Evolutionary conservation across 2,888 invertebrate genomes (phyloP).

Genomic region (Nipponacmea schrenckii): DNA sequence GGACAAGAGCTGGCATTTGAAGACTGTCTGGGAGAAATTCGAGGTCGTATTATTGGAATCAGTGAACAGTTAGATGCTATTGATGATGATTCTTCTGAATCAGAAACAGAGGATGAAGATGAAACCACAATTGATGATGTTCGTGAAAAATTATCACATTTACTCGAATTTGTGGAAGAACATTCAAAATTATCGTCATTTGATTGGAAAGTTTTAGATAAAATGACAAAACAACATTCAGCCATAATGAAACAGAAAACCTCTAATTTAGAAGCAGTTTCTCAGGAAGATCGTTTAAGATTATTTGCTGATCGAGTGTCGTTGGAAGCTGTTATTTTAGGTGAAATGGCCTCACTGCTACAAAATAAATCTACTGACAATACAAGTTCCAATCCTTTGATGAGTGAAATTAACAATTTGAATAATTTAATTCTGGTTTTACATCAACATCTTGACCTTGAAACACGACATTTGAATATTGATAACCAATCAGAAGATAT

Average conservation of each 20-base stretch:
- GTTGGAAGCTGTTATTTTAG: conserved; percentile 55
- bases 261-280: conserved; percentile 33
- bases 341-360: conserved; percentile 55
- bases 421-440: conserved; percentile 36
- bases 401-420: conserved; percentile 52
- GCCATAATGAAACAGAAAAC: conserved; percentile 23
- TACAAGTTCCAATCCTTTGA: conserved; percentile 42
- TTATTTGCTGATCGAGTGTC: conserved; percentile 57
- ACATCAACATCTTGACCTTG: conserved; percentile 41
- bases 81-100: conserved; percentile 49
- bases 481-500: conserved; percentile 39
- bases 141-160: conserved; percentile 43
- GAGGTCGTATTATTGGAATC: conserved; percentile 40
- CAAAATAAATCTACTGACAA: conserved; percentile 47
- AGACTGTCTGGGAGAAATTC: conserved; percentile 48
- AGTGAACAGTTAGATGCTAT: conserved; percentile 39
- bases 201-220: conserved; percentile 54
- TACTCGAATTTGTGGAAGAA: conserved; percentile 49
- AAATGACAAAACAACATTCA: conserved; percentile 44
- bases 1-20: conserved; percentile 45
- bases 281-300: conserved; percentile 10
- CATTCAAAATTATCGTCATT: conserved; percentile 46
- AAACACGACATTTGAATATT: conserved; percentile 44
- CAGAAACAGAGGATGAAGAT: conserved; percentile 43
- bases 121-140: conserved; percentile 41